These are phyloP conservation scores for Mobula hypostoma DNA, from an alignment of 2,113 vertebrate genomes.

Conservation along the genomic window DNA sequence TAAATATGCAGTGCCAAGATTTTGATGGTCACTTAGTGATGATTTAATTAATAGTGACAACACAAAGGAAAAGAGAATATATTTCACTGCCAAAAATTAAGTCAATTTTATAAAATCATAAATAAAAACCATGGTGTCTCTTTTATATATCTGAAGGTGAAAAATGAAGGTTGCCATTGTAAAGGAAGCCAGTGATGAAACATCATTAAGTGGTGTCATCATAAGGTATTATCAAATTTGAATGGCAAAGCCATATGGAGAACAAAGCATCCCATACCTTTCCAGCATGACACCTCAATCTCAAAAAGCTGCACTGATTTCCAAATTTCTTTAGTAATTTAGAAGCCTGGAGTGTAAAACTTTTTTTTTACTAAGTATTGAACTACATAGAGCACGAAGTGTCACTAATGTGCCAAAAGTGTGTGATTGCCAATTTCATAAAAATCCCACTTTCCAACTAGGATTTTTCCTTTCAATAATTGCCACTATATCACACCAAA, in stretches of 20 bases:
- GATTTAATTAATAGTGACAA: not conserved
- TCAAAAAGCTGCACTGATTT: not conserved
- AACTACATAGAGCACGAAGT: not conserved
- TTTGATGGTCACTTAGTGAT: not conserved
- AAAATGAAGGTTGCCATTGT: not conserved
- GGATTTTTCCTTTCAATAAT: not conserved
- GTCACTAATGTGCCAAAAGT: not conserved
- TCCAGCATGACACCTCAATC: not conserved
- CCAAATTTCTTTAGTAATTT: not conserved
- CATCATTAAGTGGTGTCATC: not conserved
- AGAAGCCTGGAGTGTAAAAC: not conserved
- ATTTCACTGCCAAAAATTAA: not conserved
- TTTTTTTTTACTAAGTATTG: not conserved
- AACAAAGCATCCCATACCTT: not conserved
- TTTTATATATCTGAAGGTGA: not conserved
- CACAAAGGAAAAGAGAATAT: not conserved
- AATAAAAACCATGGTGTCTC: not conserved
- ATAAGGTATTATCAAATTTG: not conserved
- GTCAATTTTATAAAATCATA: not conserved
- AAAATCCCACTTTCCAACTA: not conserved
- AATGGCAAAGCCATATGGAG: not conserved
- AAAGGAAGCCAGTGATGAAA: not conserved
- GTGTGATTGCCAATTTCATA: not conserved
- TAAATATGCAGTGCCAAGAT: not conserved
- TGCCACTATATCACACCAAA: not conserved